Percentiles rank a stretch among this genome's conserved stretches.
Evolutionary conservation across 2,113 vertebrate species (phyloP).

Genomic region (Microcebus ravelobensis): DNA sequence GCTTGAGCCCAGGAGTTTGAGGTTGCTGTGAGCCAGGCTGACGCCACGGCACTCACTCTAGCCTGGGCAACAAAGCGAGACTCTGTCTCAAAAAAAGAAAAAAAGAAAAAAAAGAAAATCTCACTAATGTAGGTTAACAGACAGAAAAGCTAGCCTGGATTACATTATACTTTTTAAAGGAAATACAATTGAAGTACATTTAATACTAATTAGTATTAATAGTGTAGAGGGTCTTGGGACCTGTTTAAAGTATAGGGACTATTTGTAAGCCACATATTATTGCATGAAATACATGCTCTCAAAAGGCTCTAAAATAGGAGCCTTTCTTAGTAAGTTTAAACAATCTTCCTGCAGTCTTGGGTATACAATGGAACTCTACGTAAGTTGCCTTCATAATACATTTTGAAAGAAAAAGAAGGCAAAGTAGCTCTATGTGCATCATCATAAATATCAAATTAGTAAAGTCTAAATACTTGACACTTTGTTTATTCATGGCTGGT

Average conservation of each 20-base stretch:
- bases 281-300: background rate
- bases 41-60: too few relatives aligned
- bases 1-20: too few relatives aligned
- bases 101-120: background rate
- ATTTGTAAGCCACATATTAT: background rate
- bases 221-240: background rate
- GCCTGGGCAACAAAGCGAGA: too few relatives aligned
- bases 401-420: background rate
- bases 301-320: background rate
- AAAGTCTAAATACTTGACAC: background rate
- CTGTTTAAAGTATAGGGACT: background rate
- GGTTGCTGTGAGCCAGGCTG: too few relatives aligned
- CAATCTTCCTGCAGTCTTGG: background rate
- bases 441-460: background rate
- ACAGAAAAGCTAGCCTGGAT: background rate
- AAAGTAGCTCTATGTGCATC: background rate
- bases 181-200: background rate
- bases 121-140: background rate
- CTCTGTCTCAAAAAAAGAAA: too few relatives aligned
- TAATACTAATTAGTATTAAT: background rate
- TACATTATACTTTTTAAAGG: background rate
- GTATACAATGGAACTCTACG: background rate
- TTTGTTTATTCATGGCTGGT: background rate
- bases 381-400: background rate
- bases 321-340: background rate